Conservation (phyloP, 1,140 invertebrate genomes). For the Drosophila nigrodunni region DNA sequence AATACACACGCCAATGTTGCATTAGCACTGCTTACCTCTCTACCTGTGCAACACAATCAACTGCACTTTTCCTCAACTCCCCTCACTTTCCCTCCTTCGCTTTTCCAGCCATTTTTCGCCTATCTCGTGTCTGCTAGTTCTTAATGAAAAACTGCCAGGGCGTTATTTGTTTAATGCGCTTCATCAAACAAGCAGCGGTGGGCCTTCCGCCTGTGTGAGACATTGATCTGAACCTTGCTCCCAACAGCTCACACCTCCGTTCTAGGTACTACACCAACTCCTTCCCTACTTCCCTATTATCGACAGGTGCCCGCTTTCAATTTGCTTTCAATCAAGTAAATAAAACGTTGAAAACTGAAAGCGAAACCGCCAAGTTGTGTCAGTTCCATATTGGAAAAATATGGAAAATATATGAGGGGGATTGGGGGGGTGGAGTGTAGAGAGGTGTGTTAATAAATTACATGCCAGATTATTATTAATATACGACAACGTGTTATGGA, state of each 20-base stretch:
- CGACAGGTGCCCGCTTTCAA: slow-evolving; percentile 59
- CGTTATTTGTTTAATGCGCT: slow-evolving; percentile 74
- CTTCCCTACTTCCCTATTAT: neutral
- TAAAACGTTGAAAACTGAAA: slow-evolving; percentile 57
- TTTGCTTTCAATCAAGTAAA: slow-evolving; percentile 69
- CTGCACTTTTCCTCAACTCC: neutral
- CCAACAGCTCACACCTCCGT: neutral
- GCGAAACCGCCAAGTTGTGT: slow-evolving; percentile 50
- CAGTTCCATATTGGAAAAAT: neutral
- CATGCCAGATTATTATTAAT: slow-evolving; percentile 40
- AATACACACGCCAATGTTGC: slow-evolving; percentile 66
- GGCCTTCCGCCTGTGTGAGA: slow-evolving; percentile 14
- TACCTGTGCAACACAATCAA: slow-evolving; percentile 1
- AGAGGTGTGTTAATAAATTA: slow-evolving; percentile 60
- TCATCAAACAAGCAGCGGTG: slow-evolving; percentile 56
- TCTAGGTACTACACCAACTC: neutral
- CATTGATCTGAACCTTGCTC: slow-evolving; percentile 22
- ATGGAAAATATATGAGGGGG: too few species aligned
- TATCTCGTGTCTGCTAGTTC: slow-evolving; percentile 36
- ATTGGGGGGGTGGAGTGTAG: neutral
- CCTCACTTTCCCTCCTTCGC: neutral
- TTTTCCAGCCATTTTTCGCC: neutral
- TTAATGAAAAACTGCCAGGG: slow-evolving; percentile 72
- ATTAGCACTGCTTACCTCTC: slow-evolving; percentile 49
- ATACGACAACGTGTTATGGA: slow-evolving; percentile 45